Conservation (phyloP, 2,113 vertebrate species). For the Cyphotilapia sp. region DNA sequence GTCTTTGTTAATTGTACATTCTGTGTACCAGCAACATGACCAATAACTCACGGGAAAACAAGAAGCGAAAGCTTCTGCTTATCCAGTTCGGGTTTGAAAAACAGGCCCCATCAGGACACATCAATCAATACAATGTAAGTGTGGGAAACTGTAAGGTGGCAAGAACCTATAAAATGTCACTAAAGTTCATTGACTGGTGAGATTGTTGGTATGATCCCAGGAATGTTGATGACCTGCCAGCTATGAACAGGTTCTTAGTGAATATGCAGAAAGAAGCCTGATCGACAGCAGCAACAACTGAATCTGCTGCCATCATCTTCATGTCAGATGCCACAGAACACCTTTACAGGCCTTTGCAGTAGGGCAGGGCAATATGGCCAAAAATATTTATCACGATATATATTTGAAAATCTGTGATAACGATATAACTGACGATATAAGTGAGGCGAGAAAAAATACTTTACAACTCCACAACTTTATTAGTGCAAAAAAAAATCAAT, state of each 20-base stretch:
- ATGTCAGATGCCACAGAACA: not conserved
- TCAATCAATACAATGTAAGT: not conserved
- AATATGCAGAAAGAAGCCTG: not conserved
- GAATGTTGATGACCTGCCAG: not conserved
- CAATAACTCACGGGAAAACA: not conserved
- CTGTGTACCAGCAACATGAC: not conserved
- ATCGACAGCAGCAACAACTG: not conserved
- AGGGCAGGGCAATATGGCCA: accelerated
- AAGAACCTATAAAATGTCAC: accelerated
- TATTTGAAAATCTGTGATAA: not conserved
- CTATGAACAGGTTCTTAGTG: not conserved
- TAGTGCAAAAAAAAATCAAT: not conserved
- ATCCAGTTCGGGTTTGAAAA: not conserved
- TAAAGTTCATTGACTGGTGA: not conserved
- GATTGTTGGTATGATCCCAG: not conserved
- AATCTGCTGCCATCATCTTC: not conserved
- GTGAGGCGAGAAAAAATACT: accelerated
- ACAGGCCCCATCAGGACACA: not conserved
- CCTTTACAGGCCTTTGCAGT: not conserved
- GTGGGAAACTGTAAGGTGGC: not conserved
- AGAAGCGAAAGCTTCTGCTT: not conserved
- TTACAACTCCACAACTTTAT: not conserved
- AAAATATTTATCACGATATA: accelerated
- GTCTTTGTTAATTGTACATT: not conserved
- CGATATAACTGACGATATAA: not conserved